These are phyloP conservation scores for Apeira syringaria DNA, from an alignment of 2,888 invertebrate species.

Conservation along the genomic window DNA sequence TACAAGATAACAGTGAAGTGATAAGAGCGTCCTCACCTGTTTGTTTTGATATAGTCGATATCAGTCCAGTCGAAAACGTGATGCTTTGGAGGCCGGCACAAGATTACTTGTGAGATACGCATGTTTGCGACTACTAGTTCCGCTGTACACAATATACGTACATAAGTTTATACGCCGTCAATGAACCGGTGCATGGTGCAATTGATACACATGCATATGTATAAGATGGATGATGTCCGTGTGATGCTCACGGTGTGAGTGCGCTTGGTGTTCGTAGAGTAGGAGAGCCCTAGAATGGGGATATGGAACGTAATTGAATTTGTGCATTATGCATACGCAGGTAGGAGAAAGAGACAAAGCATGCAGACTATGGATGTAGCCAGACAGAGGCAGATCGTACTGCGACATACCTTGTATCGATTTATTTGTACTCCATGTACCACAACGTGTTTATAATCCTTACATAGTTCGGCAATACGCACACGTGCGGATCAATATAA, in stretches of 20 bases:
- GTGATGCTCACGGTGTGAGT: no score
- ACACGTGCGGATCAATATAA: no score
- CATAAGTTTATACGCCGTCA: no score
- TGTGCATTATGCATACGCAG: constrained; percentile 6
- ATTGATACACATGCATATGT: no score
- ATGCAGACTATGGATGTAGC: constrained; percentile 7
- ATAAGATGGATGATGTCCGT: no score
- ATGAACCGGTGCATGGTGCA: no score
- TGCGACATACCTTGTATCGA: constrained; percentile 18
- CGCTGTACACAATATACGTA: constrained; percentile 1
- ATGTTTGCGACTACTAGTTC: constrained; percentile 39
- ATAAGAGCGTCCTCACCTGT: constrained; percentile 44
- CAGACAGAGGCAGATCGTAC: constrained; percentile 14
- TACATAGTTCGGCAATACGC: no score
- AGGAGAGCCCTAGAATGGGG: not conserved
- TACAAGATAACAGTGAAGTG: no score
- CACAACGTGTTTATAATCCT: no score
- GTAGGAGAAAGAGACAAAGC: constrained; percentile 15
- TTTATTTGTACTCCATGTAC: no score
- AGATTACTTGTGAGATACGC: constrained; percentile 38
- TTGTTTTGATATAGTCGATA: constrained; percentile 38
- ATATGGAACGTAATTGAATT: constrained; percentile 20
- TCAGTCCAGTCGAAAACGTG: constrained; percentile 43
- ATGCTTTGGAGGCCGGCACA: constrained; percentile 43
- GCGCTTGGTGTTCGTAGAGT: not conserved